Base-by-base conservation (phyloP, 2,113 vertebrate species). In the Okapia johnstoni region DNA sequence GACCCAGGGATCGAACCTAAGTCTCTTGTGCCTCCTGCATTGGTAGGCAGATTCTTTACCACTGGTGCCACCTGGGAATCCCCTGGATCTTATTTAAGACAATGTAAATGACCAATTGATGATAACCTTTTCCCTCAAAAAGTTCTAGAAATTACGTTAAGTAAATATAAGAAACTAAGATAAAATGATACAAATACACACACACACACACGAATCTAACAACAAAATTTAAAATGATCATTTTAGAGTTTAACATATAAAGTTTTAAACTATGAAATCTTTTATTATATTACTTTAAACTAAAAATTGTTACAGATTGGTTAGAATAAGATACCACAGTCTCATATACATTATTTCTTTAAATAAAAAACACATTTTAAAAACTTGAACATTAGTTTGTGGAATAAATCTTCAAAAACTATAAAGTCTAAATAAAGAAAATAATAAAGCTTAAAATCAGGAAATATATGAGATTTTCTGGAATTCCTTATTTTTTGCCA, bases 311-410 rank as follows among this genome's bases (percentile, higher is more conserved):
- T 36, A 90, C 13, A 63, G 15, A 85, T 11, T 80, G 6, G 12
- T 77, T 96, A 46, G 8, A 92, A 61, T 80, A 73, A 12, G 15
- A 43, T 52, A 97, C 7, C 48, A 52, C 1, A 93, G 19, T 80
- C n/a, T 61, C 30, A 54, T 36, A 79, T 40, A 25, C 10, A 54
- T n/a, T 52, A 30, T 63, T 86, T 70, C 52, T 94, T 86, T 70
- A 96, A 88, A 87, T 70, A 79, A 43, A 86, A 85, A 88, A 89
- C 12, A 57, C 36, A 77, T 93, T 85, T 73, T 93, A 95, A 43
- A 36, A 15, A 79, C 5, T 19, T 91, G 57, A 86, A 79, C 17
- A 85, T 66, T 28, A 86, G 55, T 93, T 79, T 88, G 10, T 88
- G 12, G 11, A 89, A 60, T 84, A 48, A 61, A 43, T 14, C 40